Percentiles rank a stretch among this genome's conserved stretches.
Evolutionary conservation across 2,113 vertebrate genomes (phyloP).

Genomic region (Electrona antarctica): DNA sequence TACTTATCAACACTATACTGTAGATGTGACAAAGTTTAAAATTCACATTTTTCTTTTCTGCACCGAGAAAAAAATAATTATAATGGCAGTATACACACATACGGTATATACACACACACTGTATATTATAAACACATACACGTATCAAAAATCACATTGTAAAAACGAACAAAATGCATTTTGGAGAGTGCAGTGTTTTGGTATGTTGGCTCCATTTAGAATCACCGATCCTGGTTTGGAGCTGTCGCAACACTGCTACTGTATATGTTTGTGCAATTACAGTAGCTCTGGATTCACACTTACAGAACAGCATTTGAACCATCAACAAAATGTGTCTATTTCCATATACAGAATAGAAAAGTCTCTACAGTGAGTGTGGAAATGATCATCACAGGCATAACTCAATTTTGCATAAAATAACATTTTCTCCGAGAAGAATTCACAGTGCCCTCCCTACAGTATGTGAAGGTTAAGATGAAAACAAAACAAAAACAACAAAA

Average conservation of each 20-base stretch:
- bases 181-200: constrained; percentile 18
- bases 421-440: not conserved
- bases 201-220: constrained; percentile 20
- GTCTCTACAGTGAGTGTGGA: not conserved
- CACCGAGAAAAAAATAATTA: constrained; percentile 30
- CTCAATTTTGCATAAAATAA: not conserved
- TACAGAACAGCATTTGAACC: constrained; percentile 8
- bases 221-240: constrained; percentile 2
- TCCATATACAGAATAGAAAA: constrained; percentile 16
- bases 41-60: constrained; percentile 29
- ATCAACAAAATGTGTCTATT: constrained; percentile 3
- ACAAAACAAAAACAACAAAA: no score
- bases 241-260: constrained; percentile 1
- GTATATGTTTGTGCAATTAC: not conserved
- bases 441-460: not conserved
- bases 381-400: not conserved
- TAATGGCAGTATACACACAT: constrained; percentile 26
- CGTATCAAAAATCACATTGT: constrained; percentile 52
- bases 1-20: no score
- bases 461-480: constrained; percentile 25
- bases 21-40: constrained; percentile 22
- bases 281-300: constrained; percentile 5
- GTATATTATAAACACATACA: constrained; percentile 45
- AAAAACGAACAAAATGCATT: constrained; percentile 35
- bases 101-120: no score